A percentile compares a stretch with the other conserved stretches of the same genome.
Evolutionary conservation across 2,113 vertebrate genomes (phyloP).

Genomic region (Ivindomyrus marchei): DNA sequence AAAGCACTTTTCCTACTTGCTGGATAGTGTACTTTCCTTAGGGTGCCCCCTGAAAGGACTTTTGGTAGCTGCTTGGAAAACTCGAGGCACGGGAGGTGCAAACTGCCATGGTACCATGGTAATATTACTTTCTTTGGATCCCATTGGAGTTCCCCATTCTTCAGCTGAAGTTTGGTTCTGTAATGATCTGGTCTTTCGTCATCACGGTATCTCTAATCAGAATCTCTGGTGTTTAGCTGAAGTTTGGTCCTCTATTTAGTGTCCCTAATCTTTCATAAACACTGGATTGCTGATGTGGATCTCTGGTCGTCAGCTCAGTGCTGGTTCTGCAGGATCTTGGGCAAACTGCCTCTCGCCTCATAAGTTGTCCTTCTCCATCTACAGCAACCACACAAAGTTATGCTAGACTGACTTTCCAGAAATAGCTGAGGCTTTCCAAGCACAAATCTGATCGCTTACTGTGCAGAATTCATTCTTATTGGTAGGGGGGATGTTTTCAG

Average conservation of each 20-base stretch:
- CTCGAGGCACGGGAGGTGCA: not conserved
- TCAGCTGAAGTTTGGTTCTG: not conserved
- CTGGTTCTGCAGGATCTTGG: not conserved
- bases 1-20: not conserved
- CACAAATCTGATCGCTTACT: not conserved
- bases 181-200: not conserved
- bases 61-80: not conserved
- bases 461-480: not conserved
- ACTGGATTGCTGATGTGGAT: not conserved
- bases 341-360: not conserved
- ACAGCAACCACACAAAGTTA: not conserved
- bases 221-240: not conserved
- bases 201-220: not conserved
- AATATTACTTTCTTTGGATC: not conserved
- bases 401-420: not conserved
- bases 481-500: not conserved
- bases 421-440: not conserved
- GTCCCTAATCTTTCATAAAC: not conserved
- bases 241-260: not conserved
- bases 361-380: not conserved
- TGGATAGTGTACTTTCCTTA: not conserved
- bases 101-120: not conserved
- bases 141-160: not conserved
- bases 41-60: not conserved
- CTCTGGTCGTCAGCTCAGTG: not conserved